Base-by-base conservation (phyloP, 2,113 vertebrate genomes). In the Syngnathus floridae region DNA sequence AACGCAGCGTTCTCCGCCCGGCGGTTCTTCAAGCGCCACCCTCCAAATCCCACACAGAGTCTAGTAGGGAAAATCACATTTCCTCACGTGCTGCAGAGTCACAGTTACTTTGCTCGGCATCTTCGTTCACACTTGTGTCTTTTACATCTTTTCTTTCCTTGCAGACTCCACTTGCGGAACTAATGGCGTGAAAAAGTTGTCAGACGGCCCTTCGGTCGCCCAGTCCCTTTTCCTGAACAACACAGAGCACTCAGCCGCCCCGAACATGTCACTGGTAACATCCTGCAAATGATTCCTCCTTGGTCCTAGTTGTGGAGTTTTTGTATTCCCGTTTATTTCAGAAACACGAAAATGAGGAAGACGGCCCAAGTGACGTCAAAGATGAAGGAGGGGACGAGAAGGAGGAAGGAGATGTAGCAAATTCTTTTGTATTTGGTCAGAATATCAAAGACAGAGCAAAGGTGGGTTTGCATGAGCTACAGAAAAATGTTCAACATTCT, bases 391-490 rank as follows among this genome's bases (percentile, higher is more conserved):
- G 80, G 76, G 90, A 73, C 71, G 91, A 90, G 64, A 88, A 88
- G 66, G 87, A 83, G 2, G 93, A 95, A 11, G 72, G 87, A 14
- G 89, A 79, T 48, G 73, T 92, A 38, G 94, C 93, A 67, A 90
- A 92, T 64, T 91, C 91, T 0, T 99, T 98, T 69, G 93, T 98
- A 21, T 99, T 99, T 80, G 97, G 96, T 68, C 96, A 99, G 67
- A 99, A 99, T 88, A 90, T 99, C 76, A 92, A 95, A 88, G 96
- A 99, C 71, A 91, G 97, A 90, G 95, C 96, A 73, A 98, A 99
- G 94, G 97, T 98, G 17, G 40, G 59, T 61, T 61, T 4, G 2
- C 21, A 14, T 56, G 26, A 31, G 22, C 0, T 6, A 2, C 52
- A 31, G 16, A 13, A 4, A 46, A 17, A 46, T 46, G 16, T 46